phyloP scores from a whole-genome alignment of 2,888 invertebrate genomes.

The Pomacea canaliculata region DNA sequence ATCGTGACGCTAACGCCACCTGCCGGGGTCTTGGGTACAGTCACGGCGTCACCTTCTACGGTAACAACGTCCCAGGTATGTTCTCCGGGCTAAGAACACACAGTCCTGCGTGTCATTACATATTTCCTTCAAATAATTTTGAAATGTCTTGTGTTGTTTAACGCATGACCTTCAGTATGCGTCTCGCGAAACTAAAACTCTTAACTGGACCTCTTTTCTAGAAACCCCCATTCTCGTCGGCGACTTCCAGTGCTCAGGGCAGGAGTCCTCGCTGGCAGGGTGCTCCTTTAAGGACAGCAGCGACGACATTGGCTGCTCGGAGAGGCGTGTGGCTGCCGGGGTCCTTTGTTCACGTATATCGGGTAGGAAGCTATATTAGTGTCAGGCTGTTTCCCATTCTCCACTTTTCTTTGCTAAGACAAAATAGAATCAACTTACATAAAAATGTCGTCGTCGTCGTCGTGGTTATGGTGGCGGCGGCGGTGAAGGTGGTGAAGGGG shows the following conservation, averaged over 20 bases:
- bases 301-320: constrained; percentile 42
- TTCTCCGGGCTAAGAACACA: too few relatives aligned
- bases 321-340: constrained; percentile 50
- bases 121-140: too few relatives aligned
- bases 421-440: too few relatives aligned
- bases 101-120: too few relatives aligned
- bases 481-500: too few relatives aligned
- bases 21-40: constrained; percentile 29
- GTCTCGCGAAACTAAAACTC: too few relatives aligned
- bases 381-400: too few relatives aligned
- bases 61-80: constrained; percentile 27
- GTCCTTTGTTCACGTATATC: constrained; percentile 56
- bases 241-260: constrained; percentile 45
- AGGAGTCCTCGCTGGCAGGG: constrained; percentile 36
- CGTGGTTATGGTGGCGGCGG: too few relatives aligned
- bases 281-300: constrained; percentile 46
- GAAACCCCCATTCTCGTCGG: constrained; percentile 46
- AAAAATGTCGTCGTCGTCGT: too few relatives aligned
- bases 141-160: too few relatives aligned
- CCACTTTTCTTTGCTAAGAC: too few relatives aligned
- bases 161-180: too few relatives aligned
- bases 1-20: constrained; percentile 45
- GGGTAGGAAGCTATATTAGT: constrained; percentile 34
- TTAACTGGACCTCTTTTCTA: constrained; percentile 8
- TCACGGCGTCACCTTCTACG: constrained; percentile 18